These are phyloP conservation scores for Tor tambroides DNA, from an alignment of 2,113 vertebrate genomes.

Conservation along the genomic window DNA sequence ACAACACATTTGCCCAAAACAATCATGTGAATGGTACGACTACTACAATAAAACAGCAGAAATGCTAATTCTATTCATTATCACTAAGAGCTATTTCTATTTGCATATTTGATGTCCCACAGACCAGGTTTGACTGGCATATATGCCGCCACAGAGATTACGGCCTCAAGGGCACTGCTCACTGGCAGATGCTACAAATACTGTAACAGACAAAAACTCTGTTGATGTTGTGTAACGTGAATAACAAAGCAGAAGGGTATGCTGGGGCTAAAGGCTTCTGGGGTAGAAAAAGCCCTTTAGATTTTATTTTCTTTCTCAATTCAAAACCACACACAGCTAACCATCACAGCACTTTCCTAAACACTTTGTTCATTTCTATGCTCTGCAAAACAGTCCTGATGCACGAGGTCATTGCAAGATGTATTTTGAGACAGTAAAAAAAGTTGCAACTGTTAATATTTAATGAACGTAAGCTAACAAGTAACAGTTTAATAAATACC, in stretches of 20 bases:
- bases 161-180: background rate
- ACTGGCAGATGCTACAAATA: conserved; percentile 4
- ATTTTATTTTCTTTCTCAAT: background rate
- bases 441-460: no score
- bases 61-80: background rate
- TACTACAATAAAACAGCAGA: background rate
- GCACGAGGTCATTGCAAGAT: background rate
- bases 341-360: background rate
- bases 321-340: background rate
- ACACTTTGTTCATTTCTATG: background rate
- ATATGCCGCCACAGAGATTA: background rate
- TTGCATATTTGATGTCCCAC: background rate
- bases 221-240: background rate
- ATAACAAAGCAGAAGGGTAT: background rate
- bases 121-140: background rate
- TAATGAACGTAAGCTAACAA: background rate
- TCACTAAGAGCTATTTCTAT: background rate
- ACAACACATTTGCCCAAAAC: background rate
- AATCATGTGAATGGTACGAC: background rate
- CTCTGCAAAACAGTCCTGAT: background rate
- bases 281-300: conserved; percentile 12
- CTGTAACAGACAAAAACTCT: background rate
- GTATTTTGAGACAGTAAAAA: no score
- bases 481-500: background rate
- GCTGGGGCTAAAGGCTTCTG: conserved; percentile 13